Evolutionary conservation across 2,888 invertebrate genomes (phyloP), one percentile per base, ranked within the genome.

Genomic region (Scaptomyza caliginosa): DNA sequence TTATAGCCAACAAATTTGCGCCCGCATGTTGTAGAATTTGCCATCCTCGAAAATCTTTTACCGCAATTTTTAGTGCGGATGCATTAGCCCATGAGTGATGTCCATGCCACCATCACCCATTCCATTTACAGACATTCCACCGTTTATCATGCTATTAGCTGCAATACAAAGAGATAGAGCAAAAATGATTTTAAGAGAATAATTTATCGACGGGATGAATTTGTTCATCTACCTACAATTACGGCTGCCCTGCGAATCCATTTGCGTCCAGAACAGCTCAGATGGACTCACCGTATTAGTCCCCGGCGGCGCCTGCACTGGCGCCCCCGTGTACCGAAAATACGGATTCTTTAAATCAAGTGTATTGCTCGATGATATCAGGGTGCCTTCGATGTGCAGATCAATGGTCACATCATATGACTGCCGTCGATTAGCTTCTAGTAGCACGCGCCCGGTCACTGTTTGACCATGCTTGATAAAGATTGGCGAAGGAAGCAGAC

Each of bases 331-430:
- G 89, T 98, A 98, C 90, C 99, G 95, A 92, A 99, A 99, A 93
- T 98, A 99, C 0, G 99, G 99, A 92, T 99, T 99, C 93, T 99
- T 99, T 87, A 99, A 93, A 92, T 99, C 99, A 88, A 99, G 93
- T 13, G 97, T 97, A 91, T 99, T 99, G 69, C 94, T 95, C 34
- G 97, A 96, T 66, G 95, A 94, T 85, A 95, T 94, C 60, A 94
- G 94, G 10, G 97, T 97, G 34, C 98, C 98, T 90, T 98, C 98
- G 66, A 98, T 93, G 78, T 94, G 94, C 77, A 99, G 92, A 84
- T 98, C 98, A 91, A 99, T 98, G 13, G 98, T 98, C 3, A 99
- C 99, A 92, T 99, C 99, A 89, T 99, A 99, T 88, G 99, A 99
- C 93, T 99, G 99, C 90, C 98, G 94, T 92, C 97, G 97, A 91